Percentiles rank a stretch among this genome's conserved stretches.
These are phyloP conservation scores for Albula goreensis DNA, from an alignment of 2,113 vertebrate genomes.

Conservation along the genomic window DNA sequence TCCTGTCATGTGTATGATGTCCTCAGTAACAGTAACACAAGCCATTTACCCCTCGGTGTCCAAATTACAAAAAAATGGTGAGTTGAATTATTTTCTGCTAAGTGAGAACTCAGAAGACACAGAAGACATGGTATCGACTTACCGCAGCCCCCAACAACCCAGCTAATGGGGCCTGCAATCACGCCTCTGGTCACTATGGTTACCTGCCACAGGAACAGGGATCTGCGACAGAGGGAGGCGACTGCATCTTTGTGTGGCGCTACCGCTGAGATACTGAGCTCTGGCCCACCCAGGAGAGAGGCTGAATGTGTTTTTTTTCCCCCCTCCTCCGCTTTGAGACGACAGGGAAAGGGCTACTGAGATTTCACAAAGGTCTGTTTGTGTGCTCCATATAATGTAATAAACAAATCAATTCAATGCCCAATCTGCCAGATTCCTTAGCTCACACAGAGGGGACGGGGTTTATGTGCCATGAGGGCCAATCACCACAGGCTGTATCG, in stretches of 20 bases:
- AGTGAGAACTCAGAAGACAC: constrained; percentile 7
- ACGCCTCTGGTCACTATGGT: constrained; percentile 58
- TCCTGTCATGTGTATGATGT: not conserved
- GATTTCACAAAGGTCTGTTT: constrained; percentile 44
- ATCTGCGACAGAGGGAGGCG: constrained; percentile 7
- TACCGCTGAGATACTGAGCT: constrained; percentile 9
- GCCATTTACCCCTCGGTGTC: not conserved
- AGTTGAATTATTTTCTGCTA: not conserved
- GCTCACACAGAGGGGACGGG: not conserved
- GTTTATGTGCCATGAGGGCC: not conserved
- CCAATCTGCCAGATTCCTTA: constrained; percentile 14
- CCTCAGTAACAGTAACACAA: not conserved
- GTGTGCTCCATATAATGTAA: constrained; percentile 26
- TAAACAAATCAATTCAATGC: constrained; percentile 22
- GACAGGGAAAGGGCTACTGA: constrained; percentile 35
- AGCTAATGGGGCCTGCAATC: constrained; percentile 52
- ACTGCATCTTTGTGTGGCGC: constrained; percentile 15
- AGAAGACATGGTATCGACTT: constrained; percentile 22
- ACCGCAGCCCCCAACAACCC: constrained; percentile 14
- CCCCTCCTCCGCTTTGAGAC: constrained; percentile 28
- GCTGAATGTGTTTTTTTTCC: constrained; percentile 25
- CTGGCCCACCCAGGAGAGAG: constrained; percentile 36
- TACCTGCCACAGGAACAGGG: constrained; percentile 49
- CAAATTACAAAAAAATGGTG: not conserved
- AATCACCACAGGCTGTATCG: not conserved